Percentiles rank a stretch among this genome's conserved stretches.
Conservation (phyloP, 2,888 invertebrate genomes). For the Drosophila parthenogenetica region DNA sequence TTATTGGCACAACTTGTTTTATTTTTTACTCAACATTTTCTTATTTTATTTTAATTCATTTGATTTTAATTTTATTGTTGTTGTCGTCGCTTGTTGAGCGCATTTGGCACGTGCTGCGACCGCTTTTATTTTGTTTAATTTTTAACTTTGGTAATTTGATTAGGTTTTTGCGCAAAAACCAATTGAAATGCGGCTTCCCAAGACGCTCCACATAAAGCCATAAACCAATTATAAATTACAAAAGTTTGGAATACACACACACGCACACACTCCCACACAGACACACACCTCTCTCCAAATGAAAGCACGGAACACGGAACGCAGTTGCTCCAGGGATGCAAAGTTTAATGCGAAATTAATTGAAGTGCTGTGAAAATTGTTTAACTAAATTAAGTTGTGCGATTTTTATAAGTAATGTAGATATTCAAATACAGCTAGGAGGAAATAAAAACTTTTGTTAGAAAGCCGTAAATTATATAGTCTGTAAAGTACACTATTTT, state of each 20-base stretch:
- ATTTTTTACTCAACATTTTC: slow-evolving; percentile 1
- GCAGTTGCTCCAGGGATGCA: slow-evolving; percentile 32
- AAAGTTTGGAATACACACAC: slow-evolving; percentile 36
- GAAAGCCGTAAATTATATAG: no score
- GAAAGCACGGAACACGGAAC: slow-evolving; percentile 5
- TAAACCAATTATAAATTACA: slow-evolving; percentile 75
- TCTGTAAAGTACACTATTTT: no score
- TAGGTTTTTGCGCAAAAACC: slow-evolving; percentile 50
- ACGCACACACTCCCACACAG: slow-evolving; percentile 5
- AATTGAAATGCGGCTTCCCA: slow-evolving; percentile 72
- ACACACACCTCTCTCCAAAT: slow-evolving; percentile 2
- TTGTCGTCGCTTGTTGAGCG: slow-evolving; percentile 43
- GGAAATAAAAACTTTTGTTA: no score
- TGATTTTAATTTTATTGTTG: slow-evolving; percentile 12
- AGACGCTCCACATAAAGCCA: slow-evolving; percentile 59
- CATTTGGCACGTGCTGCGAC: slow-evolving; percentile 68
- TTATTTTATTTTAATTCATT: neutral
- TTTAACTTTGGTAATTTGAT: slow-evolving; percentile 59
- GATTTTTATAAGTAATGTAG: no score
- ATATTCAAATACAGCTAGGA: no score
- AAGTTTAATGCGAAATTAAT: neutral
- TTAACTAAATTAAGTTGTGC: neutral
- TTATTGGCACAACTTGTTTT: slow-evolving; percentile 48
- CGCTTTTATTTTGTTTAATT: slow-evolving; percentile 24
- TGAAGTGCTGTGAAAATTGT: slow-evolving; percentile 1